Percentiles rank a stretch among this genome's conserved stretches.
These are phyloP conservation scores for Bubalus kerabau DNA, from an alignment of 2,113 vertebrate genomes.

Conservation along the genomic window DNA sequence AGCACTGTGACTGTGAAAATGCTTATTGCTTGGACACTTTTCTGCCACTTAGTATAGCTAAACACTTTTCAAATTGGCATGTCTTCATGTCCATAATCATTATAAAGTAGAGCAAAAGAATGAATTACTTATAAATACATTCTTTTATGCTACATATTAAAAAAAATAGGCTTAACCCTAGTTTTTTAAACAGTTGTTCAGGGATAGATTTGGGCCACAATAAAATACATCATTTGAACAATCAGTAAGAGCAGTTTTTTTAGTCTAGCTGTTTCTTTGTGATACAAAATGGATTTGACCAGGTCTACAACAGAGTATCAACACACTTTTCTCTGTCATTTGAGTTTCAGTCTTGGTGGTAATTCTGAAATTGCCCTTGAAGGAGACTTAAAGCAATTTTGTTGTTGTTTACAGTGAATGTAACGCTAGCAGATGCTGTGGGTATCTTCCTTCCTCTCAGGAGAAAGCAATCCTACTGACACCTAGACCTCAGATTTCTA, in stretches of 20 bases:
- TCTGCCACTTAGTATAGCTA: background rate
- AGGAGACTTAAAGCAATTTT: background rate
- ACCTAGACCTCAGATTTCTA: background rate
- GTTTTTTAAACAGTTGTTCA: background rate
- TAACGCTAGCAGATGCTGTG: background rate
- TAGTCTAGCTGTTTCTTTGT: background rate
- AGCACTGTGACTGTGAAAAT: background rate
- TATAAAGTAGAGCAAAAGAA: background rate
- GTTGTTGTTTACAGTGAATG: background rate
- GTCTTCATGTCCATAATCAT: background rate
- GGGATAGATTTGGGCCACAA: background rate
- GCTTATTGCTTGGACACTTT: background rate
- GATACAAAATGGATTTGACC: background rate
- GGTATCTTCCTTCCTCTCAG: too few relatives aligned
- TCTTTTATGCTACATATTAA: background rate
- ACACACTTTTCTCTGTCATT: background rate
- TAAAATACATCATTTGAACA: background rate
- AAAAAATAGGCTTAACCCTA: background rate
- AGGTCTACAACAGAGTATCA: background rate
- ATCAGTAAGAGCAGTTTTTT: background rate
- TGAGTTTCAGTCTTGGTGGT: background rate
- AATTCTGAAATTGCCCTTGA: background rate
- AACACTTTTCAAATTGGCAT: background rate
- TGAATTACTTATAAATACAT: background rate
- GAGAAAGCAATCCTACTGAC: background rate